A percentile compares a stretch with the other conserved stretches of the same genome.
Conservation (phyloP, 35 echinoderm and acorn worm species). For the Chiridota heheva region DNA sequence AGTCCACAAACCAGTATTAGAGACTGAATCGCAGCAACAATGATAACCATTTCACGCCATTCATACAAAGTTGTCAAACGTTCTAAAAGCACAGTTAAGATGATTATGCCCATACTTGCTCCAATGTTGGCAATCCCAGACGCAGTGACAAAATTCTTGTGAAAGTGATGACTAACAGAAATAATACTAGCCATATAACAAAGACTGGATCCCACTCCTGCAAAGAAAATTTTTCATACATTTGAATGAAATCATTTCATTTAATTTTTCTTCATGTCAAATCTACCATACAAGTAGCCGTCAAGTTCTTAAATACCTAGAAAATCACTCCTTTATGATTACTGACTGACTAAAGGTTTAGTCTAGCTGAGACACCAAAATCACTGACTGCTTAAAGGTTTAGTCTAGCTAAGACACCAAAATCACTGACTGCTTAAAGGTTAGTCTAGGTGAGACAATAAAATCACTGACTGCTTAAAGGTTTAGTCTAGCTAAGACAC, state of each 20-base stretch:
- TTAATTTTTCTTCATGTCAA: background rate
- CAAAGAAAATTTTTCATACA: background rate
- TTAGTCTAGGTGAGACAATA: too few relatives aligned
- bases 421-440: too few relatives aligned
- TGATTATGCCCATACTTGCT: constrained; percentile 16
- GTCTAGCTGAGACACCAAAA: background rate
- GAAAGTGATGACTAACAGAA: constrained; percentile 38
- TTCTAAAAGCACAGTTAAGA: constrained; percentile 25
- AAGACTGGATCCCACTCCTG: constrained; percentile 32
- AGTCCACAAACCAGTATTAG: constrained; percentile 25
- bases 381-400: background rate
- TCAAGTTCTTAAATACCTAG: too few relatives aligned
- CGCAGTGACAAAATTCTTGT: constrained; percentile 39
- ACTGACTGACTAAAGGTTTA: background rate
- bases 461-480: too few relatives aligned
- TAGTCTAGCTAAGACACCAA: too few relatives aligned
- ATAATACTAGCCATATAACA: constrained; percentile 29
- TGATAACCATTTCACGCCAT: constrained; percentile 15
- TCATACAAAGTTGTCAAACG: constrained; percentile 9
- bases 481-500: too few relatives aligned
- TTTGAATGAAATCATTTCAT: background rate
- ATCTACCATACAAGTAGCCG: too few relatives aligned
- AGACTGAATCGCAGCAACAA: constrained; percentile 19
- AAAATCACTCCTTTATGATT: background rate
- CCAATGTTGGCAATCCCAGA: constrained; percentile 21